Conservation (phyloP, 2,888 invertebrate species). For the Siphonodentalium dalli region DNA sequence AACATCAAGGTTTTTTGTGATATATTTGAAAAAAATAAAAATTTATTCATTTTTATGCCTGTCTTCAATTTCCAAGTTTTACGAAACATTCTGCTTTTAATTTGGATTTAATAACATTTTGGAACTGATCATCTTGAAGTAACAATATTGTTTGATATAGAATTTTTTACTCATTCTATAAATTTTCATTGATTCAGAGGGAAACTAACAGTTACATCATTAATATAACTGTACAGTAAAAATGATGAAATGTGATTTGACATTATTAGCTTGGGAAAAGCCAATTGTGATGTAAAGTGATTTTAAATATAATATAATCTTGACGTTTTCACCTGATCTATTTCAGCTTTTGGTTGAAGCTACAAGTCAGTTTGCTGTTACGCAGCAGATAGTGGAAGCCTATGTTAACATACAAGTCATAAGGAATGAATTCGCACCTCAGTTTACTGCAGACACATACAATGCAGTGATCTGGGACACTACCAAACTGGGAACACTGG, state of each 20-base stretch:
- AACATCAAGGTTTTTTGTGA: no score
- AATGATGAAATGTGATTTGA: not conserved
- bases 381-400: conserved; percentile 38
- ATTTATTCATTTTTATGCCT: not conserved
- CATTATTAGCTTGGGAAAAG: not conserved
- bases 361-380: conserved; percentile 35
- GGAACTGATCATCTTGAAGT: not conserved
- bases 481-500: conserved; percentile 24
- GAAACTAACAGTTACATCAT: no score
- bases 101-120: not conserved
- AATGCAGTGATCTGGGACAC: conserved; percentile 27
- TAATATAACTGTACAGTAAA: no score
- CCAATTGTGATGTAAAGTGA: no score
- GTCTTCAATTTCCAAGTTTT: not conserved
- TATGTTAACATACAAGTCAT: conserved; percentile 42
- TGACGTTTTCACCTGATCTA: no score
- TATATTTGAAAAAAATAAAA: no score
- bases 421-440: conserved; percentile 42
- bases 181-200: conserved; percentile 10
- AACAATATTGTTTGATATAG: not conserved
- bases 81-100: not conserved
- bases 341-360: conserved; percentile 44
- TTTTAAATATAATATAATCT: not conserved
- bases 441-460: conserved; percentile 35
- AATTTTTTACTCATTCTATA: not conserved